A percentile compares a stretch with the other conserved stretches of the same genome.
phyloP scores from a whole-genome alignment of 1,140 invertebrate genomes.

The Saxidomus purpurata region DNA sequence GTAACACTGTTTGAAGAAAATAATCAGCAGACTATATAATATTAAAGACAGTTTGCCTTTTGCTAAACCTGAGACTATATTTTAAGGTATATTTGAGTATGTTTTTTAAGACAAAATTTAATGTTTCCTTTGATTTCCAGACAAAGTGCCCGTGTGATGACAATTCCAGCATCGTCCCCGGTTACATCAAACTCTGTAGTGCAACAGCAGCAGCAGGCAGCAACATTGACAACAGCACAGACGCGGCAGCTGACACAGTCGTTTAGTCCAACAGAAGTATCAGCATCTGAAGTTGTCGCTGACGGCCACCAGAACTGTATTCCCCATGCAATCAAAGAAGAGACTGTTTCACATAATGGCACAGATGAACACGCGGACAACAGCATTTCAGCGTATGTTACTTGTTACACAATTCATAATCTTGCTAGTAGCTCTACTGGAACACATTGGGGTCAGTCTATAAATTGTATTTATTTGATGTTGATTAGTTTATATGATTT shows the following conservation, averaged over 20 bases:
- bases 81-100: too few relatives aligned
- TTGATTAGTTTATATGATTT: too few relatives aligned
- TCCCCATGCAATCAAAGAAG: conserved; percentile 73
- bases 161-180: background rate
- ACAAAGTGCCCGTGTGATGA: background rate
- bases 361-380: conserved; percentile 57
- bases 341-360: conserved; percentile 54
- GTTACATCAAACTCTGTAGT: background rate
- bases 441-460: too few relatives aligned
- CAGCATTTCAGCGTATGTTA: conserved; percentile 72
- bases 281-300: conserved; percentile 72
- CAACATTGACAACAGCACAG: conserved; percentile 27
- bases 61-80: too few relatives aligned
- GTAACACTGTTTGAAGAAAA: too few relatives aligned
- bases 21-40: too few relatives aligned
- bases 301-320: background rate
- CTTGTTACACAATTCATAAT: too few relatives aligned
- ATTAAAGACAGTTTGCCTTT: too few relatives aligned
- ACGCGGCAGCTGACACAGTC: conserved; percentile 69
- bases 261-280: conserved; percentile 72
- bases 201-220: background rate
- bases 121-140: too few relatives aligned
- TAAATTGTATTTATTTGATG: too few relatives aligned
- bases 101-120: too few relatives aligned
- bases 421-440: too few relatives aligned